Percentiles rank a stretch among this genome's conserved stretches.
Evolutionary conservation across 2,888 invertebrate species (phyloP).

Genomic region (Tenthredo distinguenda): DNA sequence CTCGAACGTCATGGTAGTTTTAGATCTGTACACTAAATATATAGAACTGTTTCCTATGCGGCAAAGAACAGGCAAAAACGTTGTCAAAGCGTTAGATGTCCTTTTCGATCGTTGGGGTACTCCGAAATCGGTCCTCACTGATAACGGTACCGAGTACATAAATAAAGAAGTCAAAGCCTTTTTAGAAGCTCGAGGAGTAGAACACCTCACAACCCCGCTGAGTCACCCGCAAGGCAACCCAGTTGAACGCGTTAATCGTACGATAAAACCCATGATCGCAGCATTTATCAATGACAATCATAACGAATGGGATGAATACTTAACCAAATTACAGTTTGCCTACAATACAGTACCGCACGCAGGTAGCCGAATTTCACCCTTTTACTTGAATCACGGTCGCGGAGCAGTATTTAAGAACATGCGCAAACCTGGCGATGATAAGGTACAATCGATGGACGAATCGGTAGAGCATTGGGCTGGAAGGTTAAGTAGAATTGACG

Average conservation of each 20-base stretch:
- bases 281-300: constrained; percentile 54
- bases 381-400: constrained; percentile 47
- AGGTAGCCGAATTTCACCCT: constrained; percentile 53
- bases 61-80: constrained; percentile 1
- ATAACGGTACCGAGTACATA: constrained; percentile 56
- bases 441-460: constrained; percentile 9
- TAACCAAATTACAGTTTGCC: constrained; percentile 54
- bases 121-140: constrained; percentile 51
- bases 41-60: constrained; percentile 29
- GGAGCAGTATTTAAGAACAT: constrained; percentile 26
- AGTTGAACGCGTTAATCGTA: constrained; percentile 54
- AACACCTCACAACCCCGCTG: constrained; percentile 52
- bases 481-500: constrained; percentile 49
- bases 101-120: constrained; percentile 57
- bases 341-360: constrained; percentile 52
- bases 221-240: constrained; percentile 57
- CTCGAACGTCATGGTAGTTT: background rate
- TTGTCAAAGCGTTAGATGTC: constrained; percentile 48
- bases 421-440: constrained; percentile 9
- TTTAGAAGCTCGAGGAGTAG: constrained; percentile 51
- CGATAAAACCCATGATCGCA: constrained; percentile 46
- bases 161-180: constrained; percentile 54
- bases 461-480: constrained; percentile 46
- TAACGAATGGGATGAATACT: constrained; percentile 54
- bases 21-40: constrained; percentile 23